Evolutionary conservation across 2,113 vertebrate genomes (phyloP), one percentile per base, ranked within the genome.

Genomic region (Chaetops frenatus): DNA sequence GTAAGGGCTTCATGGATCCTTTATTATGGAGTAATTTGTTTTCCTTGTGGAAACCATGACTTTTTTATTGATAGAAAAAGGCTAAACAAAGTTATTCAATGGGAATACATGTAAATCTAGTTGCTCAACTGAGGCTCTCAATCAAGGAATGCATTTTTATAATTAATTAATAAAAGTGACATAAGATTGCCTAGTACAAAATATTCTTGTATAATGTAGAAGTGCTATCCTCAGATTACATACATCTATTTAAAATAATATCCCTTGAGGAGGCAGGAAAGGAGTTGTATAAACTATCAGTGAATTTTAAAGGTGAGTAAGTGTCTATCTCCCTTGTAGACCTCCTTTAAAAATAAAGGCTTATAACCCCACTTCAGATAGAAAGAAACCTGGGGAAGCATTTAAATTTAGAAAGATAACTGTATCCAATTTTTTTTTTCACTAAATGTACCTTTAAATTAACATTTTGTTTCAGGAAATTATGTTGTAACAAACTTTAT

Each of bases 311-410:
- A 71, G 9, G 6, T 22, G 15, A 40, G 12, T 8, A 4, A 2
- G 7, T 51, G 21, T 3, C 15, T 76, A 4, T 36, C 2, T 76
- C 4, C 7, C 19, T 70, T 73, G 21, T 28, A 83, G 72, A 35
- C 6, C 4, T 38, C 20, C 17, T 74, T 67, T 20, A 24, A 24
- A 57, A 86, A 10, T 7, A 25, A 8, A 33, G 5, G 9, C 16
- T 72, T 65, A 25, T 47, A 70, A 51, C 6, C 3, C 6, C 1
- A 3, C 18, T 61, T 61, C 14, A 16, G 2, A 23, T 1, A 36
- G 29, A 27, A 11, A 28, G 6, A 31, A 40, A 2, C 3, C 10
- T 13, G 7, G 2, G 4, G 1, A 42, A 3, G 27, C 20, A 73
- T 16, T 33, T 51, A 38, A 40, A 47, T 35, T 42, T 38, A 15